A percentile compares a stretch with the other conserved stretches of the same genome.
phyloP scores from a whole-genome alignment of 2,113 vertebrate genomes.

The Lathamus discolor region DNA sequence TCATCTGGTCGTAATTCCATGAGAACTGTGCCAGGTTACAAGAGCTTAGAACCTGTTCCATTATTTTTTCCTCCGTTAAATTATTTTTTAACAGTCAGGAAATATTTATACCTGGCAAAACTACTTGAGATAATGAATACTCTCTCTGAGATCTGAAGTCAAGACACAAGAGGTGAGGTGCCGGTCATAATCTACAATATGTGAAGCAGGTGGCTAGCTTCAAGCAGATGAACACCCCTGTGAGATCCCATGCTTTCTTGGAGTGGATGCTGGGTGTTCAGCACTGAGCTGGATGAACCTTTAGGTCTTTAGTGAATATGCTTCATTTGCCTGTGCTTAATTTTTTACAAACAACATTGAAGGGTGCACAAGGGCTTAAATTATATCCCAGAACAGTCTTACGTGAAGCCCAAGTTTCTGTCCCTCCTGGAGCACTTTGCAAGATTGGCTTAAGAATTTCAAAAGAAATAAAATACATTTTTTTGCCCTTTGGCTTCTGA shows the following conservation, averaged over 20 bases:
- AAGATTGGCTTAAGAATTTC: not conserved
- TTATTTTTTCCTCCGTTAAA: not conserved
- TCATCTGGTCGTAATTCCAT: constrained; percentile 12
- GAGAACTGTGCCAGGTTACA: not conserved
- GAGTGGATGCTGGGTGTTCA: not conserved
- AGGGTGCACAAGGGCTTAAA: not conserved
- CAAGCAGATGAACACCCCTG: not conserved
- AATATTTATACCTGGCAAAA: not conserved
- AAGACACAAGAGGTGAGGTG: not conserved
- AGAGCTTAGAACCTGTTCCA: not conserved
- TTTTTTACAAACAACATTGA: not conserved
- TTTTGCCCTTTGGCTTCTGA: not conserved
- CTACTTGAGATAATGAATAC: not conserved
- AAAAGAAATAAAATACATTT: not conserved
- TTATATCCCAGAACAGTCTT: not conserved
- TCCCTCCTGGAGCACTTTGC: not conserved
- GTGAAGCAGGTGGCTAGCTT: not conserved
- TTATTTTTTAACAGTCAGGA: not conserved
- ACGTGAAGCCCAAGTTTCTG: not conserved
- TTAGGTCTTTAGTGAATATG: not conserved
- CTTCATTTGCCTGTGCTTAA: not conserved
- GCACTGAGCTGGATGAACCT: not conserved
- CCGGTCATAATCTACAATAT: not conserved
- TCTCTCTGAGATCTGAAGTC: not conserved
- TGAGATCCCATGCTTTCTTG: not conserved